phyloP scores from a whole-genome alignment of 2,113 vertebrate species.

The zebrafish (Danio rerio) region GRCz12tu NC_133200.1:11447501-11448000 shows the following conservation, averaged over 20 bases:
- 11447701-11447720: constrained; percentile 28
- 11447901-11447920: constrained; percentile 35
- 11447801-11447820: too few relatives aligned
- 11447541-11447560: background rate
- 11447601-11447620: background rate
- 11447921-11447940: constrained; percentile 62
- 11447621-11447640: too few relatives aligned
- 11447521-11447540: background rate
- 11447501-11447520: background rate
- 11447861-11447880: background rate
- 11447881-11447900: constrained; percentile 62
- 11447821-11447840: background rate
- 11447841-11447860: background rate
- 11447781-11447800: background rate
- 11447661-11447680: background rate
- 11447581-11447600: background rate
- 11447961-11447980: constrained; percentile 67
- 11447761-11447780: background rate
- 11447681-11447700: constrained; percentile 30
- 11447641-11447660: background rate
- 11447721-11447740: constrained; percentile 27
- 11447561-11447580: background rate
- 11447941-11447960: constrained; percentile 74
- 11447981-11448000: constrained; percentile 67
- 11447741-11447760: constrained; percentile 12